A percentile compares a stretch with the other conserved stretches of the same genome.
Evolutionary conservation across 2,797 vertebrate species (phyloP).

Genomic region (Anguilla obscura): DNA sequence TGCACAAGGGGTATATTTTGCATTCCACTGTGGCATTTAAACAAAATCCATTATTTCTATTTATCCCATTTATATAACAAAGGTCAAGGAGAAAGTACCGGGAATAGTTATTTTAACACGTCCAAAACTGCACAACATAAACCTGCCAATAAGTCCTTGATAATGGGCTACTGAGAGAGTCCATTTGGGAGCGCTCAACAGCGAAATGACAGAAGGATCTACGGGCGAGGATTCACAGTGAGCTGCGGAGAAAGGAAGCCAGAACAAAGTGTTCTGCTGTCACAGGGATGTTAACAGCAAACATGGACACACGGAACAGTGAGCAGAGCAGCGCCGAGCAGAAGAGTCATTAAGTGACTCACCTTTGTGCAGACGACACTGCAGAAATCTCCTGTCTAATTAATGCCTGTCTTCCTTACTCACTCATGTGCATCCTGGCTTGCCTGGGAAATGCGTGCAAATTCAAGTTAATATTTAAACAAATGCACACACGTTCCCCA

Average conservation of each 20-base stretch:
- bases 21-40: not conserved
- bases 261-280: not conserved
- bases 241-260: not conserved
- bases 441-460: not conserved
- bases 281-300: constrained; percentile 8
- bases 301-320: not conserved
- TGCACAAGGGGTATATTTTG: not conserved
- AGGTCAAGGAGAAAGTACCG: not conserved
- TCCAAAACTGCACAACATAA: not conserved
- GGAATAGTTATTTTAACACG: not conserved
- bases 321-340: not conserved
- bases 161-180: not conserved
- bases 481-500: not conserved
- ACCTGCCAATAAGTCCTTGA: not conserved
- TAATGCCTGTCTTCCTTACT: not conserved
- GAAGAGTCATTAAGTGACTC: constrained; percentile 1
- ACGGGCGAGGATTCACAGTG: not conserved
- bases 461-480: not conserved
- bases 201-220: not conserved
- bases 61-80: not conserved
- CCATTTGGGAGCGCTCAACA: not conserved
- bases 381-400: not conserved
- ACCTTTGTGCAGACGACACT: not conserved
- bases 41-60: not conserved
- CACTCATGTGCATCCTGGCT: not conserved